Conservation (phyloP, 2,888 invertebrate species). For the Petrolisthes manimaculis region DNA sequence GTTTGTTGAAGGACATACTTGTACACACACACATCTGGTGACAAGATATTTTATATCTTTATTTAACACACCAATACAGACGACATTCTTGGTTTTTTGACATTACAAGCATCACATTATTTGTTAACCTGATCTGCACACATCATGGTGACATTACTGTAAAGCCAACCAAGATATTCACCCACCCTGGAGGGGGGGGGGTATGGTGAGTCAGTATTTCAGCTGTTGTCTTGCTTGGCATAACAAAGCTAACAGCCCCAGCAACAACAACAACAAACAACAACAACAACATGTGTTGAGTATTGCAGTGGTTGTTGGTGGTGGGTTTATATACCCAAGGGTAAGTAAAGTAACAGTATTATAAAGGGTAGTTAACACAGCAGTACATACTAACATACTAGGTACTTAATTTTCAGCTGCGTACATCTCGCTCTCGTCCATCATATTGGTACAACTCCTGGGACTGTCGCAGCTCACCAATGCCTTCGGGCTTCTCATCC, state of each 20-base stretch:
- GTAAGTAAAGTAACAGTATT: constrained; percentile 15
- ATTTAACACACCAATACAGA: too few relatives aligned
- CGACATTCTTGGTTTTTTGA: too few relatives aligned
- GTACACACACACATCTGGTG: too few relatives aligned
- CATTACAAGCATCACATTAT: too few relatives aligned
- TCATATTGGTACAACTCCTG: constrained; percentile 94
- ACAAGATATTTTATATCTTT: too few relatives aligned
- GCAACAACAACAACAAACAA: background rate
- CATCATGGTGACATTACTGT: too few relatives aligned
- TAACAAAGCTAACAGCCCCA: constrained; percentile 23
- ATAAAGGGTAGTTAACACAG: background rate
- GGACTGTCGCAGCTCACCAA: constrained; percentile 96
- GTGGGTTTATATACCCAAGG: background rate
- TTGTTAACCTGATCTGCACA: too few relatives aligned
- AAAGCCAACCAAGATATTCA: too few relatives aligned
- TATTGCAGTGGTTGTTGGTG: background rate
- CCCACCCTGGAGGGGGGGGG: too few relatives aligned
- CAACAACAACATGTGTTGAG: too few relatives aligned
- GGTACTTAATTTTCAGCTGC: constrained; percentile 78
- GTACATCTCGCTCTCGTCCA: constrained; percentile 97
- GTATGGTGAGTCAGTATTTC: too few relatives aligned
- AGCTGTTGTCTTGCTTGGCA: constrained; percentile 20
- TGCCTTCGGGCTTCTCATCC: constrained; percentile 94
- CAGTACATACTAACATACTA: constrained; percentile 43
- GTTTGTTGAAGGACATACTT: too few relatives aligned